phyloP scores from a whole-genome alignment of 2,888 invertebrate genomes.

The Stegana nigrithorax region DNA sequence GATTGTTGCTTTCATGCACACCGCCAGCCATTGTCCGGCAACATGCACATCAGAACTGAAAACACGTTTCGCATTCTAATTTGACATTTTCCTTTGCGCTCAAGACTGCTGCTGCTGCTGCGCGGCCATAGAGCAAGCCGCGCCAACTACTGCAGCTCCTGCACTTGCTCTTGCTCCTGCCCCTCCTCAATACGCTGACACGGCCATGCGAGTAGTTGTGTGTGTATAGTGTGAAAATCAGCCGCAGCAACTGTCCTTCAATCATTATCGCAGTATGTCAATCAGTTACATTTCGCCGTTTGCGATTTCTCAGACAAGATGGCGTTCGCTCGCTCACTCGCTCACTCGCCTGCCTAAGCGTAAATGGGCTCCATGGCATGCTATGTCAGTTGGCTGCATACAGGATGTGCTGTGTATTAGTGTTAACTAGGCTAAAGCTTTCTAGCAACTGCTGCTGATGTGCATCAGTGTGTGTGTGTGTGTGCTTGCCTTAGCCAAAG shows the following conservation, averaged over 20 bases:
- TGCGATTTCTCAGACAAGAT: constrained; percentile 11
- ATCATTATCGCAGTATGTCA: constrained; percentile 54
- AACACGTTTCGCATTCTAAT: constrained; percentile 65
- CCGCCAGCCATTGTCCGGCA: constrained; percentile 41
- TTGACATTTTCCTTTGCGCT: constrained; percentile 50
- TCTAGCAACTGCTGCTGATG: too few species aligned
- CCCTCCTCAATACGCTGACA: too few species aligned
- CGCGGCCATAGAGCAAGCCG: too few species aligned
- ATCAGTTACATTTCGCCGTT: constrained; percentile 15
- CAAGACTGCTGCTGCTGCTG: neutral
- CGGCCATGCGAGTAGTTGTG: too few species aligned
- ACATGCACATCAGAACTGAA: constrained; percentile 47
- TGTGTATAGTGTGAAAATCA: constrained; percentile 38
- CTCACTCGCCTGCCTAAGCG: too few species aligned
- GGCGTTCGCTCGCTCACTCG: constrained; percentile 10
- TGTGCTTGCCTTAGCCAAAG: too few species aligned
- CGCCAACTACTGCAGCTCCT: too few species aligned
- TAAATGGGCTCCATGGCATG: too few species aligned
- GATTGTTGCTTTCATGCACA: constrained; percentile 43
- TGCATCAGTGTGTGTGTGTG: too few species aligned
- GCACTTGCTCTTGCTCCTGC: constrained; percentile 5
- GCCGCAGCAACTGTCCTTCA: constrained; percentile 56
- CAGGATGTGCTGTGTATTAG: too few species aligned
- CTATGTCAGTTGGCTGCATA: too few species aligned
- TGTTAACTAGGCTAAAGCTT: too few species aligned